A percentile compares a stretch with the other conserved stretches of the same genome.
Evolutionary conservation across 2,888 invertebrate genomes (phyloP).

Genomic region (Dusona sp.): DNA sequence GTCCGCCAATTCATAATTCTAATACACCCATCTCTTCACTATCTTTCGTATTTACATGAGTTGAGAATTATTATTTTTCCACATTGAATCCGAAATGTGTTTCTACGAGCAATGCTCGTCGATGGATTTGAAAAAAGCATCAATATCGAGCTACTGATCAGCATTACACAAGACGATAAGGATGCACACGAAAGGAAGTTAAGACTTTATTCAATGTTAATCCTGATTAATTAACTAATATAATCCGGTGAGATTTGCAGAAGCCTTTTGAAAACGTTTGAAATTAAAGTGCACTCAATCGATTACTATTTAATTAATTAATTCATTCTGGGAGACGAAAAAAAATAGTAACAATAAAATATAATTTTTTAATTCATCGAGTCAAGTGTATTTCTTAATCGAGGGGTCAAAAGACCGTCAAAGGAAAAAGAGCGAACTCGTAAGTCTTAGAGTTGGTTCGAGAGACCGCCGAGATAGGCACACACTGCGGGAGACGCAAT

Average conservation of each 20-base stretch:
- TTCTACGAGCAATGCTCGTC: not conserved
- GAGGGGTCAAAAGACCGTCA: constrained; percentile 38
- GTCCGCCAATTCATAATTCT: no score
- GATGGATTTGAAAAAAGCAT: not conserved
- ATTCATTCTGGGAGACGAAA: not conserved
- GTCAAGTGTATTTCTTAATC: constrained; percentile 24
- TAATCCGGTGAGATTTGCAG: not conserved
- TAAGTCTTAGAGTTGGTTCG: constrained; percentile 12
- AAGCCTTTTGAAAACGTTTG: not conserved
- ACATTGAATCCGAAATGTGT: not conserved
- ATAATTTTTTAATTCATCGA: constrained; percentile 11
- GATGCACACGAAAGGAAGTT: not conserved
- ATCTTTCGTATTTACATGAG: no score
- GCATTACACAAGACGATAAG: no score
- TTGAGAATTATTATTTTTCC: no score
- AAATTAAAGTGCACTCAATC: not conserved
- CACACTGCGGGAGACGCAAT: constrained; percentile 75
- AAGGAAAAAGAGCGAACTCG: constrained; percentile 24
- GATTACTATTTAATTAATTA: not conserved
- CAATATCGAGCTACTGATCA: not conserved
- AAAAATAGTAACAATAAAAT: not conserved
- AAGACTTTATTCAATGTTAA: not conserved
- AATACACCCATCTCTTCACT: no score
- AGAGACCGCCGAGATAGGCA: constrained; percentile 57
- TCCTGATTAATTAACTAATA: not conserved